These are phyloP conservation scores for Agrenia bidenticulata DNA, from an alignment of 2,888 invertebrate genomes.

Conservation along the genomic window DNA sequence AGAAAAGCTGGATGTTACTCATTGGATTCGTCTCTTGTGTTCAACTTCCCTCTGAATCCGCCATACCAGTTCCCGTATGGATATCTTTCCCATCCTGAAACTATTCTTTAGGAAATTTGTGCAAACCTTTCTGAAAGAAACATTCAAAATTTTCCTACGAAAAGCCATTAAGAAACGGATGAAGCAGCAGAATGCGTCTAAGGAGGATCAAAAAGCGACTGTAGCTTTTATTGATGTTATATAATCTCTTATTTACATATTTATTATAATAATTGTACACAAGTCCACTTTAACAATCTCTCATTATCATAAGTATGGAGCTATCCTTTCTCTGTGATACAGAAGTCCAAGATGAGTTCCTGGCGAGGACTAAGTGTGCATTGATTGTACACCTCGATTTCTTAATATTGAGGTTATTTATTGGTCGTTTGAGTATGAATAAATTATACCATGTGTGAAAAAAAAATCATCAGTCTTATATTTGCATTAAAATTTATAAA, in stretches of 20 bases:
- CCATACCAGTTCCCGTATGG: slow-evolving; percentile 17
- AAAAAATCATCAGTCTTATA: too few relatives aligned
- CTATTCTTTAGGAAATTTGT: slow-evolving; percentile 39
- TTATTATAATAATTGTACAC: too few relatives aligned
- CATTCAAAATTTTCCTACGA: slow-evolving; percentile 36
- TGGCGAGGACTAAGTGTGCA: too few relatives aligned
- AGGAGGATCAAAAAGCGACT: slow-evolving; percentile 15
- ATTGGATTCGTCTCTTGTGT: background rate
- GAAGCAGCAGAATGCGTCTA: slow-evolving; percentile 20
- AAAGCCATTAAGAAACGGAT: slow-evolving; percentile 36
- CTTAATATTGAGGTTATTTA: too few relatives aligned
- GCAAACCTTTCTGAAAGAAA: slow-evolving; percentile 41
- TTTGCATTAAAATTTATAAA: too few relatives aligned
- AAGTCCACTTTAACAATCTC: too few relatives aligned
- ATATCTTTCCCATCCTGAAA: slow-evolving; percentile 33
- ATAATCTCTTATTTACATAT: background rate
- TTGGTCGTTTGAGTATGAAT: too few relatives aligned
- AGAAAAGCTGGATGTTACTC: background rate
- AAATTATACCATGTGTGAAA: too few relatives aligned
- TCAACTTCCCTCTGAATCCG: background rate
- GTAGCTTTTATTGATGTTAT: slow-evolving; percentile 20
- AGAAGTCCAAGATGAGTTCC: too few relatives aligned
- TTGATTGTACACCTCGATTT: too few relatives aligned
- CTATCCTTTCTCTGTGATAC: too few relatives aligned
- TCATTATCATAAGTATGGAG: too few relatives aligned